A percentile compares a stretch with the other conserved stretches of the same genome.
These are phyloP conservation scores for Triplophysa dalaica DNA, from an alignment of 2,113 vertebrate genomes.

Conservation along the genomic window DNA sequence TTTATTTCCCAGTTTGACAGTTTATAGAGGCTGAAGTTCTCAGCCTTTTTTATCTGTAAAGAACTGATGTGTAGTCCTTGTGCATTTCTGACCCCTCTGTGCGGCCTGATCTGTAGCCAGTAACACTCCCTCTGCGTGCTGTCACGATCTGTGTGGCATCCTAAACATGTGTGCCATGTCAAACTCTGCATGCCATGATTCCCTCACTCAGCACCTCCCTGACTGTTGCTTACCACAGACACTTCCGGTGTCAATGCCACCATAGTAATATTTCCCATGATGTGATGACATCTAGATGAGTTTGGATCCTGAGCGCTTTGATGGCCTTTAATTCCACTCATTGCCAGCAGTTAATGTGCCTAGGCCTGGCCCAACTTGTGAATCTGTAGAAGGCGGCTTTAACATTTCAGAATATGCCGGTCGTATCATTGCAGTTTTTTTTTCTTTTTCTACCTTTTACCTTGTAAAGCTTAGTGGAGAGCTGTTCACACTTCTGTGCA, in stretches of 20 bases:
- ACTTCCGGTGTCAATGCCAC: constrained; percentile 3
- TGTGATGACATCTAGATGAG: not conserved
- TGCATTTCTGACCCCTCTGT: not conserved
- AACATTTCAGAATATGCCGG: too few species aligned
- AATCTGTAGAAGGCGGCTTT: too few species aligned
- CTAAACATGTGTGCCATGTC: not conserved
- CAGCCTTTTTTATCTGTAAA: not conserved
- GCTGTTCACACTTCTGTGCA: too few species aligned
- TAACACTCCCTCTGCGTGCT: too few species aligned
- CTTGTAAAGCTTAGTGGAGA: too few species aligned
- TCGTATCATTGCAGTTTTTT: too few species aligned
- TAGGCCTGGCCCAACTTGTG: not conserved
- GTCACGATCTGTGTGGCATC: not conserved
- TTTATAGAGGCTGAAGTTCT: not conserved
- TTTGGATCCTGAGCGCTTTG: not conserved
- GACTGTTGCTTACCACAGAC: constrained; percentile 15
- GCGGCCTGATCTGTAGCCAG: not conserved
- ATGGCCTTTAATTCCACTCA: too few species aligned
- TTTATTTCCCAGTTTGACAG: not conserved
- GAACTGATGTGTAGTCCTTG: not conserved
- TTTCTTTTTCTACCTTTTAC: too few species aligned
- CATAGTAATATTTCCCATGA: not conserved
- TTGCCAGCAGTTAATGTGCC: too few species aligned
- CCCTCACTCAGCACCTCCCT: not conserved
- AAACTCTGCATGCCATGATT: not conserved